These are phyloP conservation scores for Drosophila triauraria DNA, from an alignment of 1,140 invertebrate genomes.

Conservation along the genomic window DNA sequence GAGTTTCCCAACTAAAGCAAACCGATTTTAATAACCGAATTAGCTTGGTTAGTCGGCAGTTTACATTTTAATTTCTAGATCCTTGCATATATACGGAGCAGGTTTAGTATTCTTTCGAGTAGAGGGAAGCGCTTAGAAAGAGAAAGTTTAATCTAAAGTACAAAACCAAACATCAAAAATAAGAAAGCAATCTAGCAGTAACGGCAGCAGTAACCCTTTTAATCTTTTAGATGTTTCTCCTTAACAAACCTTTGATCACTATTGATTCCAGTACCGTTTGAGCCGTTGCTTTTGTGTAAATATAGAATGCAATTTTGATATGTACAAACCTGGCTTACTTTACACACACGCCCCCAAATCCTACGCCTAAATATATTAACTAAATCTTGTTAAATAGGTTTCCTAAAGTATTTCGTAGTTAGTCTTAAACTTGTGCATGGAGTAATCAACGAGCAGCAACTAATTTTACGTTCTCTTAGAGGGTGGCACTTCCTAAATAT, in stretches of 20 bases:
- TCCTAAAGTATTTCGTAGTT: constrained; percentile 79
- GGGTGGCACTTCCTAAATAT: constrained; percentile 49
- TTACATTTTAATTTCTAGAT: neutral
- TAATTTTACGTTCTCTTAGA: constrained; percentile 35
- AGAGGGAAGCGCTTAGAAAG: constrained; percentile 1
- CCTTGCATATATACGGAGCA: neutral
- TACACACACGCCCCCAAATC: constrained; percentile 49
- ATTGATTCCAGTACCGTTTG: neutral
- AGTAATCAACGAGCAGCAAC: constrained; percentile 30
- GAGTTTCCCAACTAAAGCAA: constrained; percentile 6
- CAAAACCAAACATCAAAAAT: constrained; percentile 57
- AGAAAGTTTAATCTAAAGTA: constrained; percentile 72
- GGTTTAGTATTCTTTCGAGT: constrained; percentile 21
- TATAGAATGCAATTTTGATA: constrained; percentile 46
- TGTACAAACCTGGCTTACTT: constrained; percentile 58
- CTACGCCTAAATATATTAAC: constrained; percentile 46
- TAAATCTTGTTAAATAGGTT: constrained; percentile 78
- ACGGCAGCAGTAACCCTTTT: constrained; percentile 30
- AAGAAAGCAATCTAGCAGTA: constrained; percentile 75
- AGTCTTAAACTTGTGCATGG: constrained; percentile 54
- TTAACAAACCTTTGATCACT: neutral
- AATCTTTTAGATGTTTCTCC: constrained; percentile 41
- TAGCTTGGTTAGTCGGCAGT: neutral
- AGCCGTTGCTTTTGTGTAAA: constrained; percentile 48
- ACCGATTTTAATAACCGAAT: constrained; percentile 15